phyloP scores from a whole-genome alignment of 2,888 invertebrate species.

The Agrochola circellaris region DNA sequence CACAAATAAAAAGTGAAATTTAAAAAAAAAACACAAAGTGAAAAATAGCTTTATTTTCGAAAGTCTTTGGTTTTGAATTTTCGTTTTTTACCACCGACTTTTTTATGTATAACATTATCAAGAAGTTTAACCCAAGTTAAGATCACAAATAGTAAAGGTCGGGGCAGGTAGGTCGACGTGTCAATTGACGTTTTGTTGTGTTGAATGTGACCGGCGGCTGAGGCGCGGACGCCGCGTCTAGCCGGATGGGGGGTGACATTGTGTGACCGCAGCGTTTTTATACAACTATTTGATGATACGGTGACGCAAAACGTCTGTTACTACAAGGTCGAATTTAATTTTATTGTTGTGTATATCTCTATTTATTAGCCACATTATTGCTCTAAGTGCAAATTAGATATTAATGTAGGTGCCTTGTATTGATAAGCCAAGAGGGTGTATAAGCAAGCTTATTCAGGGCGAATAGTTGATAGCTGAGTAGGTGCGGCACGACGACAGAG shows the following conservation, averaged over 20 bases:
- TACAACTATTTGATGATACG: conserved; percentile 82
- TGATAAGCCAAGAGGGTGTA: background rate
- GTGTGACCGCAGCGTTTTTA: conserved; percentile 85
- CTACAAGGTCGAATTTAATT: conserved; percentile 80
- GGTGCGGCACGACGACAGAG: too few species aligned
- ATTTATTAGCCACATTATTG: conserved; percentile 52
- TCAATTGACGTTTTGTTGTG: conserved; percentile 81
- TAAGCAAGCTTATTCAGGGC: background rate
- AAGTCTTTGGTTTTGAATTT: too few species aligned
- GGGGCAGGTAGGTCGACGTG: conserved; percentile 79
- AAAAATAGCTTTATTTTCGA: too few species aligned
- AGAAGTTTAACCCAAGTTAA: conserved; percentile 65
- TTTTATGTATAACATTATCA: conserved; percentile 45
- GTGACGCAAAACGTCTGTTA: conserved; percentile 83
- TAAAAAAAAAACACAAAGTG: too few species aligned
- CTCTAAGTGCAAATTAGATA: conserved; percentile 34
- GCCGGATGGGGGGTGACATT: conserved; percentile 88
- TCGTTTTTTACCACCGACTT: too few species aligned
- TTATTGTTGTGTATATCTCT: conserved; percentile 62
- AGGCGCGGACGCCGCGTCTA: conserved; percentile 77
- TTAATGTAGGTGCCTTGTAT: conserved; percentile 7
- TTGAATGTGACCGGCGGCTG: conserved; percentile 81
- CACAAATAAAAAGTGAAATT: too few species aligned
- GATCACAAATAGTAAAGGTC: conserved; percentile 72
- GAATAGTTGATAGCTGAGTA: too few species aligned